These are phyloP conservation scores for Zygothrica quintamaculata DNA, from an alignment of 2,888 invertebrate genomes.

Conservation along the genomic window DNA sequence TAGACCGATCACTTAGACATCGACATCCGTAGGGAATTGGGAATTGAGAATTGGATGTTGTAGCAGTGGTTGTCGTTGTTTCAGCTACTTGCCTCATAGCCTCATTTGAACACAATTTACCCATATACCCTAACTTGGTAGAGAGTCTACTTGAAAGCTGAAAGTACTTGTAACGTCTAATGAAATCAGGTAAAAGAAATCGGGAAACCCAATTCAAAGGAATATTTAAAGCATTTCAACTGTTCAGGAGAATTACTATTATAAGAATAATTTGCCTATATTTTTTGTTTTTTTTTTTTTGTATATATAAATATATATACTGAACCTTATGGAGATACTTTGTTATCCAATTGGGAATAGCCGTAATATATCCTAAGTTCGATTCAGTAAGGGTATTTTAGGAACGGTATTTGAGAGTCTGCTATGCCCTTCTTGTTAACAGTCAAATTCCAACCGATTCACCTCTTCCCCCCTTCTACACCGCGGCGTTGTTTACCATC, in stretches of 20 bases:
- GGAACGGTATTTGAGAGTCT: slow-evolving; percentile 20
- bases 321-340: too few species aligned
- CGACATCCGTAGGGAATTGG: slow-evolving; percentile 72
- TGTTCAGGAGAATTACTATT: too few species aligned
- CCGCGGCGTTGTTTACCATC: slow-evolving; percentile 47
- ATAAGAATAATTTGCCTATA: too few species aligned
- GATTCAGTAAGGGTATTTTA: slow-evolving; percentile 42
- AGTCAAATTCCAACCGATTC: slow-evolving; percentile 58
- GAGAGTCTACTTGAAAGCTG: too few species aligned
- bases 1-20: slow-evolving; percentile 55
- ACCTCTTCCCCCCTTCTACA: slow-evolving; percentile 2
- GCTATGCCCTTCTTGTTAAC: slow-evolving; percentile 51
- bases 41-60: slow-evolving; percentile 52
- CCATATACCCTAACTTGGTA: slow-evolving; percentile 28
- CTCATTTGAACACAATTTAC: slow-evolving; percentile 37
- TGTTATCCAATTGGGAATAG: too few species aligned
- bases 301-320: too few species aligned
- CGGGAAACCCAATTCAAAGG: too few species aligned
- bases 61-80: slow-evolving; percentile 36
- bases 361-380: too few species aligned
- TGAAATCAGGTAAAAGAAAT: too few species aligned
- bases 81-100: slow-evolving; percentile 52
- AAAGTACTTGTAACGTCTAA: too few species aligned
- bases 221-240: too few species aligned
- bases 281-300: too few species aligned